phyloP scores from a whole-genome alignment of 2,113 vertebrate species.

The Paraplagusia blochii region DNA sequence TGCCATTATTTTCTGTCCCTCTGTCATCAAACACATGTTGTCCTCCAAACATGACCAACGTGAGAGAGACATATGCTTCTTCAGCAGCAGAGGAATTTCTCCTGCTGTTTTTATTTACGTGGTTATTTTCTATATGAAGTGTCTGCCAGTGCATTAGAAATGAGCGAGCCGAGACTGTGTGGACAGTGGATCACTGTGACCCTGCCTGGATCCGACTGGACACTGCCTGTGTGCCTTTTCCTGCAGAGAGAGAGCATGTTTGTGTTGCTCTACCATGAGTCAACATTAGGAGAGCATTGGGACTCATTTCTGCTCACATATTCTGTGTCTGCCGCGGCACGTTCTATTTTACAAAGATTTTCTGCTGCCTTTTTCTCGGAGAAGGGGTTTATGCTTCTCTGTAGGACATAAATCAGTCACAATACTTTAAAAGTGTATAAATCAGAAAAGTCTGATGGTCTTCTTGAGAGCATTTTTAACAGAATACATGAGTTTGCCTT shows the following conservation, averaged over 20 bases:
- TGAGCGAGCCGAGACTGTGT: constrained; percentile 7
- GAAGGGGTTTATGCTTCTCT: neutral
- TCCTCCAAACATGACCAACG: constrained; percentile 5
- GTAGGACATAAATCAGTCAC: neutral
- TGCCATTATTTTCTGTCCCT: too few relatives aligned
- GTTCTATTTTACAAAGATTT: neutral
- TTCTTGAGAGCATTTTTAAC: neutral
- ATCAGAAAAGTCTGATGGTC: neutral
- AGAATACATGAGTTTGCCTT: neutral
- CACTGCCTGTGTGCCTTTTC: constrained; percentile 8
- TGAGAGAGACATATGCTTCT: constrained; percentile 9
- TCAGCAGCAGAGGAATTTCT: constrained; percentile 23
- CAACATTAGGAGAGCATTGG: constrained; percentile 50
- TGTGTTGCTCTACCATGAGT: constrained; percentile 55
- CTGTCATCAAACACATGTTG: neutral
- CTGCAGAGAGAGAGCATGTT: constrained; percentile 19
- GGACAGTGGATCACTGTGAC: constrained; percentile 57
- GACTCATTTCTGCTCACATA: constrained; percentile 22
- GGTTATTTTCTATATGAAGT: constrained; percentile 48
- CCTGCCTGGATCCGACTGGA: constrained; percentile 22
- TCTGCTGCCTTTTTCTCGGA: neutral
- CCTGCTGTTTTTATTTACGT: constrained; percentile 34
- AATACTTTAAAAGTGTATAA: neutral
- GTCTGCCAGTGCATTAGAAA: constrained; percentile 46
- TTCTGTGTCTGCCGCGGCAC: neutral